Evolutionary conservation across 2,113 vertebrate species (phyloP), one percentile per base, ranked within the genome.

Genomic region (Pygoscelis adeliae): DNA sequence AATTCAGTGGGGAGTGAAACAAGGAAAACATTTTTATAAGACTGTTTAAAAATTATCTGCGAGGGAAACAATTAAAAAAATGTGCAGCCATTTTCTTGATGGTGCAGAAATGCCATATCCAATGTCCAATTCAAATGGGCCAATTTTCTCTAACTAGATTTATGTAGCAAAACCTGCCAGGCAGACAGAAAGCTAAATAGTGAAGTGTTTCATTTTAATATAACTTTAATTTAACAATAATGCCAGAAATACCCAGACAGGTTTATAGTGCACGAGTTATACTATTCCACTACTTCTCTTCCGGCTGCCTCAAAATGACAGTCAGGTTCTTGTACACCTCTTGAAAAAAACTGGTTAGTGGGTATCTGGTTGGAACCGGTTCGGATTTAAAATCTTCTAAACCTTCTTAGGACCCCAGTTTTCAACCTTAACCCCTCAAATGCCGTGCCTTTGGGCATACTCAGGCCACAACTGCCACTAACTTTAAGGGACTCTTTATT

Each of bases 21-120:
- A 97, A 98, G 93, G 96, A 97, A 98, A 98, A 98, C 97, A 98
- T 98, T 98, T 98, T 97, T 95, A 89, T 93, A 97, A 96, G 96
- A 18, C 90, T 97, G 78, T 93, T 98, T 98, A 95, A 98, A 96
- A 98, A 97, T 96, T 96, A 97, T 98, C 97, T 96, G 83, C 7
- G 5, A 97, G 97, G 79, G 91, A 97, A 98, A 98, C 97, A 98
- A 98, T 98, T 97, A 95, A 97, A 97, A 98, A 96, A 97, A 97
- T 53, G 65, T 97, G 87, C 85, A 89, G 74, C 92, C 86, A 86
- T 98, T 98, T 98, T 98, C 96, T 95, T 84, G 90, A 94, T 95
- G 70, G 89, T 89, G 81, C 83, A 98, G 96, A 97, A 97, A 97
- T 88, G 96, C 83, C 95, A 78, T 92, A 96, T 89, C 91, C 93